A percentile compares a stretch with the other conserved stretches of the same genome.
Conservation (phyloP, 2,797 vertebrate species). For the Sebastes glaucus region DNA sequence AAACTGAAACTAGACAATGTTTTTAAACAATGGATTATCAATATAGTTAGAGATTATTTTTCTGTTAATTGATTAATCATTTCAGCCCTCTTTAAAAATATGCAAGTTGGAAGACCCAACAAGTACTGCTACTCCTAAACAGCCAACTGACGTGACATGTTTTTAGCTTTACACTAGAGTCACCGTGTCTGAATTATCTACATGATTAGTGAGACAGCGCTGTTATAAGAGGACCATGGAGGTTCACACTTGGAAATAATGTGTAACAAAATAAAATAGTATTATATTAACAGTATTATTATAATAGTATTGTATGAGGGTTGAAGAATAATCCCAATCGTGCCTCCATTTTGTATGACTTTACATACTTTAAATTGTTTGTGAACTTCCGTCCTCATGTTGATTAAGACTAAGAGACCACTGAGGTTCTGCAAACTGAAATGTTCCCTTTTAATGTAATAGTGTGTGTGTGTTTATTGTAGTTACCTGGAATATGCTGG, state of each 20-base stretch:
- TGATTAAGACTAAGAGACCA: too few species aligned
- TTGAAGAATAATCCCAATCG: too few species aligned
- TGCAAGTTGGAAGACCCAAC: background rate
- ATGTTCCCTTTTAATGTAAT: background rate
- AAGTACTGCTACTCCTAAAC: background rate
- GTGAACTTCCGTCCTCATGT: background rate
- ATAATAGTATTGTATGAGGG: too few species aligned
- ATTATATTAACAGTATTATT: too few species aligned
- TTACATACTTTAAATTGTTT: background rate
- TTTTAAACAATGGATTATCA: too few species aligned
- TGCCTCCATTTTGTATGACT: background rate
- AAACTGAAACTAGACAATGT: too few species aligned
- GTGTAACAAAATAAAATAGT: too few species aligned
- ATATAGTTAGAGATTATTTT: background rate
- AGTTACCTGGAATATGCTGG: slow-evolving; percentile 89
- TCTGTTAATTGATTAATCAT: too few species aligned
- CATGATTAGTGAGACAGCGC: background rate
- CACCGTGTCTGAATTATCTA: background rate
- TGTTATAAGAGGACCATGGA: background rate
- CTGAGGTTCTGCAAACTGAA: too few species aligned
- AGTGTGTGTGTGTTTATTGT: background rate
- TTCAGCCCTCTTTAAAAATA: background rate
- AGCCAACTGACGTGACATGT: background rate
- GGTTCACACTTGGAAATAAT: background rate
- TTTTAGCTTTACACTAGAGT: background rate